Conservation (phyloP, 2,797 vertebrate species). For the Podarcis lilfordi region DNA sequence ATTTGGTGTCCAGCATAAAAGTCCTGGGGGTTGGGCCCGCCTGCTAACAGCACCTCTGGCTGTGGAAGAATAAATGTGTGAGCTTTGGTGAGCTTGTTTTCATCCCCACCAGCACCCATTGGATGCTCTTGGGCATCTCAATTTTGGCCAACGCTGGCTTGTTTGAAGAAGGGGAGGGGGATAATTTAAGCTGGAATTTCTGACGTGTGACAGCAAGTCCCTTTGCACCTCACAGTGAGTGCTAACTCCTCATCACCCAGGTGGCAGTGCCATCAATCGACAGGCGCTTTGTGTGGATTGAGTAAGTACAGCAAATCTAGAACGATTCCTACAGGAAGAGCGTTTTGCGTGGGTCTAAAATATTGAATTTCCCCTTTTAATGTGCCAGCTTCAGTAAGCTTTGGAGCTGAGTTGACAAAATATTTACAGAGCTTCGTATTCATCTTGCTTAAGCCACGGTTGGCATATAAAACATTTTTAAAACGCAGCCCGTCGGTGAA, state of each 20-base stretch:
- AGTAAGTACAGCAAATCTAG: not conserved
- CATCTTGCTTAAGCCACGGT: not conserved
- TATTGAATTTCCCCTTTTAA: not conserved
- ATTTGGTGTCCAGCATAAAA: too few species aligned
- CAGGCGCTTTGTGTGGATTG: not conserved
- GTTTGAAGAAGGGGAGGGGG: not conserved
- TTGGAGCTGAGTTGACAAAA: not conserved
- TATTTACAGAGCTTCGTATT: constrained; percentile 23
- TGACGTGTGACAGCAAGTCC: not conserved
- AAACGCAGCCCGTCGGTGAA: not conserved
- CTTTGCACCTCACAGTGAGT: too few species aligned
- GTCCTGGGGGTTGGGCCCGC: too few species aligned
- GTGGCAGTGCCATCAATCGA: not conserved
- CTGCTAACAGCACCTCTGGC: not conserved
- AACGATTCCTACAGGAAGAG: fast-evolving
- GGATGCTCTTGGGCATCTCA: not conserved
- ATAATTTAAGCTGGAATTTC: not conserved
- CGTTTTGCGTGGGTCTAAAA: not conserved
- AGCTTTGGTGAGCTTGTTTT: not conserved
- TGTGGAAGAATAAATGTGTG: not conserved
- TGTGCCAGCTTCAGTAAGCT: not conserved
- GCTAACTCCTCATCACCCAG: not conserved
- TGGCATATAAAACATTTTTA: not conserved
- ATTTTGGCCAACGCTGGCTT: not conserved
- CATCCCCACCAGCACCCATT: too few species aligned